phyloP scores from a whole-genome alignment of 1,140 invertebrate species.

The Euschistus heros region DNA sequence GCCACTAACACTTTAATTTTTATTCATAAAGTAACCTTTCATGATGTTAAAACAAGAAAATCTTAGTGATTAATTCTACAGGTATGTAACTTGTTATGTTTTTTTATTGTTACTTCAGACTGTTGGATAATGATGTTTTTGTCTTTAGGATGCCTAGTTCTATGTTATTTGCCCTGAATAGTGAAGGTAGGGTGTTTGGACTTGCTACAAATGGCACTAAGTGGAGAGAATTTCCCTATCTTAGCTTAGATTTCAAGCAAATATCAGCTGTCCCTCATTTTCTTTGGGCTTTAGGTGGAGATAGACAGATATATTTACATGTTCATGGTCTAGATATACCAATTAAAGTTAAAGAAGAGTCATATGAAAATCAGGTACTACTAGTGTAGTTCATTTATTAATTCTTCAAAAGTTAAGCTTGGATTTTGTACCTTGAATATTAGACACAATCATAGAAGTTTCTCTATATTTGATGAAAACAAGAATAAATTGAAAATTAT shows the following conservation, averaged over 20 bases:
- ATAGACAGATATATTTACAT: conserved; percentile 83
- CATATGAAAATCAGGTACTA: conserved; percentile 81
- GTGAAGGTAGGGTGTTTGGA: conserved; percentile 73
- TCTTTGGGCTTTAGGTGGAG: conserved; percentile 83
- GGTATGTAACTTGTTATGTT: too few species aligned
- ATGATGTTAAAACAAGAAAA: too few species aligned
- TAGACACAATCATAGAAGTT: too few species aligned
- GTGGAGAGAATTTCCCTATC: conserved; percentile 74
- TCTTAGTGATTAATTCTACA: too few species aligned
- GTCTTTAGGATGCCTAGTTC: conserved; percentile 43
- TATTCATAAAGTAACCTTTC: too few species aligned
- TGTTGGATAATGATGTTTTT: neutral
- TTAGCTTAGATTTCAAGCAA: conserved; percentile 77
- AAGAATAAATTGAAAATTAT: too few species aligned
- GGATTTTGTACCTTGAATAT: too few species aligned
- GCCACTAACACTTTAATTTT: too few species aligned
- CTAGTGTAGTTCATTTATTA: neutral
- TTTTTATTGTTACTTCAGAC: neutral
- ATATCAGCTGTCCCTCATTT: conserved; percentile 70
- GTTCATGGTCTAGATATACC: conserved; percentile 80
- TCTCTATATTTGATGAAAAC: too few species aligned
- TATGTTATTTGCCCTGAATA: conserved; percentile 72
- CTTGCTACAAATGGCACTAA: conserved; percentile 62
- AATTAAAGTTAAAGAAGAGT: conserved; percentile 77
- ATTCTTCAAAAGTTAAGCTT: too few species aligned